phyloP scores from a whole-genome alignment of 2,113 vertebrate species.

The Anoura caudifer region DNA sequence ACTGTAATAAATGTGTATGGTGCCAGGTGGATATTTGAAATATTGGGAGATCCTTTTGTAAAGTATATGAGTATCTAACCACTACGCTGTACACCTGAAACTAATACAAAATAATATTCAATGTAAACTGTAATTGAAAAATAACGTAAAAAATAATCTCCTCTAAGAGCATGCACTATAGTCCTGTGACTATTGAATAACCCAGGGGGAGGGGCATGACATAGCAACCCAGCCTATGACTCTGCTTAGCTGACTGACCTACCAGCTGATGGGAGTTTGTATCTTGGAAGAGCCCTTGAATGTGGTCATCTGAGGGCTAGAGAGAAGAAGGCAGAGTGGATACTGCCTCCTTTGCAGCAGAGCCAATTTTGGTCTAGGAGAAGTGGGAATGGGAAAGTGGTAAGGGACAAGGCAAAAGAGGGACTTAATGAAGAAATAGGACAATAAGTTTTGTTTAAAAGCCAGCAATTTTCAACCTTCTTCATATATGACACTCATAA shows the following conservation, averaged over 20 bases:
- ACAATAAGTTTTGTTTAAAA: background rate
- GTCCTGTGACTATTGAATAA: slow-evolving; percentile 1
- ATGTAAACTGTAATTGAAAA: background rate
- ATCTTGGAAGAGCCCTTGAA: background rate
- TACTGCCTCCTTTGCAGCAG: background rate
- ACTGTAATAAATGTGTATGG: background rate
- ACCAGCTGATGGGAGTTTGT: background rate
- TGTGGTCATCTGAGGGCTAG: background rate
- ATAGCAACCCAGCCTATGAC: background rate
- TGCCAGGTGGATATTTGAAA: background rate
- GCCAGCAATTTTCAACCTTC: background rate
- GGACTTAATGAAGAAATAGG: background rate
- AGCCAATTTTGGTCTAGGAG: background rate
- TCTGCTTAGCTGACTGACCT: background rate
- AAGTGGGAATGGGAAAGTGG: background rate
- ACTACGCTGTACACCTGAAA: background rate
- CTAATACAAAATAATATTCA: background rate
- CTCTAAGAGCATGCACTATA: background rate
- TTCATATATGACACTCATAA: background rate
- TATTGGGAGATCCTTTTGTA: background rate
- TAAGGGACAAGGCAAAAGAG: background rate
- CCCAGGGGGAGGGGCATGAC: background rate
- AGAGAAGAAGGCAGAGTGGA: background rate
- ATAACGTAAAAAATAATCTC: background rate
- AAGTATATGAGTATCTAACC: background rate